Evolutionary conservation across 2,797 vertebrate species (phyloP).

Genomic region (Chiroxiphia lanceolata): DNA sequence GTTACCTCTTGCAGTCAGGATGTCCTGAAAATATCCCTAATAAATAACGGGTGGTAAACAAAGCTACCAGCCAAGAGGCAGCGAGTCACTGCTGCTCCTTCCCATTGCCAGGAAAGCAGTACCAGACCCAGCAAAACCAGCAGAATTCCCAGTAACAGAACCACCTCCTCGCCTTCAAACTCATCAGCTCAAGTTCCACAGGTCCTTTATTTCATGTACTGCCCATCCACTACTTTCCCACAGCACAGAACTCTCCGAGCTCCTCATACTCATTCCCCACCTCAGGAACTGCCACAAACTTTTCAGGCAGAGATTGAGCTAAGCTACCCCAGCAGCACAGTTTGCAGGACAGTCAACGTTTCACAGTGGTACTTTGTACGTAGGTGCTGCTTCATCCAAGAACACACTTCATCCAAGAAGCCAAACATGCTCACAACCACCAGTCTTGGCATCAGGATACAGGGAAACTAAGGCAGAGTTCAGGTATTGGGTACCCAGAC

Average conservation of each 20-base stretch:
- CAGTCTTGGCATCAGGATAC: not conserved
- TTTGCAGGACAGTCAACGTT: not conserved
- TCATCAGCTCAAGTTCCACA: not conserved
- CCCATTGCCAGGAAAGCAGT: not conserved
- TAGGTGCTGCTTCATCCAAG: not conserved
- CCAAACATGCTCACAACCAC: accelerated
- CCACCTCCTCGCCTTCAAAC: not conserved
- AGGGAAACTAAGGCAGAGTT: not conserved
- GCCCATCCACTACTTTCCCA: not conserved
- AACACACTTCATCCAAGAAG: not conserved
- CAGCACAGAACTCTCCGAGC: not conserved
- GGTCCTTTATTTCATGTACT: not conserved
- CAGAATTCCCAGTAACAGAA: not conserved
- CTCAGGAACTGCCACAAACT: not conserved
- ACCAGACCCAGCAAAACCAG: not conserved
- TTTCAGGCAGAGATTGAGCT: not conserved
- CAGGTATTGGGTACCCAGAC: accelerated
- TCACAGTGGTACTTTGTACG: not conserved
- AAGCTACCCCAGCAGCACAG: not conserved
- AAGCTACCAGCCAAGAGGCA: not conserved
- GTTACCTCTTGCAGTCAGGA: not conserved
- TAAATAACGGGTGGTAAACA: not conserved
- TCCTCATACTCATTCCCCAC: not conserved
- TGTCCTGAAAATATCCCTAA: not conserved
- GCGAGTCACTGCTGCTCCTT: not conserved